Percentiles rank a stretch among this genome's conserved stretches.
phyloP scores from a whole-genome alignment of 1,140 invertebrate species.

The Cydia fagiglandana region DNA sequence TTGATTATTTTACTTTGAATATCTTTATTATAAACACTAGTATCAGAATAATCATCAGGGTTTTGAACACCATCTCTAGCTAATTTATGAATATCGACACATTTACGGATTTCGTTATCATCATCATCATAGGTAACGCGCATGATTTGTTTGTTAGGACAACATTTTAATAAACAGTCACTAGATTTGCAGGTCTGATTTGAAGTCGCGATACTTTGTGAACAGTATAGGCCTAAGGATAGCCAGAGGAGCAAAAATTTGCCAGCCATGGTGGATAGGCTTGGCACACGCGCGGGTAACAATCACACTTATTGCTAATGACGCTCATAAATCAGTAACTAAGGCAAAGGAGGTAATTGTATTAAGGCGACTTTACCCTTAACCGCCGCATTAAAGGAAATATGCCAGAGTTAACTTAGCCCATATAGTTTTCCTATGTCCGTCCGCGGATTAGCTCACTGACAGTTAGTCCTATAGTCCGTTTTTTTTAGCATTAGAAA shows the following conservation, averaged over 20 bases:
- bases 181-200: background rate
- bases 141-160: background rate
- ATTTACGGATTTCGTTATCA: background rate
- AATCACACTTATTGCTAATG: too few species aligned
- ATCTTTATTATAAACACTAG: background rate
- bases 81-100: background rate
- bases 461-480: too few species aligned
- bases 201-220: background rate
- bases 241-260: background rate
- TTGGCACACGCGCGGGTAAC: too few species aligned
- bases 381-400: too few species aligned
- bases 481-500: too few species aligned
- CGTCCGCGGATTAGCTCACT: too few species aligned
- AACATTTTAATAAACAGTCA: background rate
- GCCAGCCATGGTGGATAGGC: too few species aligned
- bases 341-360: too few species aligned
- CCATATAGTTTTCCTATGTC: too few species aligned
- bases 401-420: too few species aligned
- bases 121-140: background rate
- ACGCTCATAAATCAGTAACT: too few species aligned
- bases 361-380: too few species aligned
- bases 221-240: background rate
- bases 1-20: background rate
- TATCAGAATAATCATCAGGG: background rate
- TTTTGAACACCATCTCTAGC: background rate